Conservation (phyloP, 2,888 invertebrate genomes). For the Andrena hattorfiana region DNA sequence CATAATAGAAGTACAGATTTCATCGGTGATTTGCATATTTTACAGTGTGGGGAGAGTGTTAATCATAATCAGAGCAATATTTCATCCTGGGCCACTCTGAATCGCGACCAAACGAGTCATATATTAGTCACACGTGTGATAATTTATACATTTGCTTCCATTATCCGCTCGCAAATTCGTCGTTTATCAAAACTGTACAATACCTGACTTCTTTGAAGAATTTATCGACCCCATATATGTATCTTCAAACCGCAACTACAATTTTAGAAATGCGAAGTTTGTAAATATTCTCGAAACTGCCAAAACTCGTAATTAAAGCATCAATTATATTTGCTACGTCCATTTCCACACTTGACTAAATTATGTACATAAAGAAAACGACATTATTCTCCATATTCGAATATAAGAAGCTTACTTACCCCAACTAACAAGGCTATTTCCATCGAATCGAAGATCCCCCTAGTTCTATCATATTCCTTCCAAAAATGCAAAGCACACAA, state of each 20-base stretch:
- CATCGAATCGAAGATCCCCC: too few species aligned
- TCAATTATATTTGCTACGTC: too few species aligned
- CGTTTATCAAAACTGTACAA: slow-evolving; percentile 9
- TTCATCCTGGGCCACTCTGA: background rate
- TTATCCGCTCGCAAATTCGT: slow-evolving; percentile 15
- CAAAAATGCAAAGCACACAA: too few species aligned
- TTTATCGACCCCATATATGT: slow-evolving; percentile 2
- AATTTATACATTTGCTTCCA: slow-evolving; percentile 26
- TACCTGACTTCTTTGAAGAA: background rate
- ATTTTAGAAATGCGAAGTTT: background rate
- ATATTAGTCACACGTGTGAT: background rate
- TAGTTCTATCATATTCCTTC: too few species aligned
- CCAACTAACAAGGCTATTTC: too few species aligned
- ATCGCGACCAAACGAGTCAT: slow-evolving; percentile 2
- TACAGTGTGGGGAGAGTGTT: background rate
- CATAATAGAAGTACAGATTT: slow-evolving; percentile 28
- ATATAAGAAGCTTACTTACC: too few species aligned
- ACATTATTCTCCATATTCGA: too few species aligned
- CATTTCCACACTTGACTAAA: too few species aligned
- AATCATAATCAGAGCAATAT: slow-evolving; percentile 33
- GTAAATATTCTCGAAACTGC: background rate
- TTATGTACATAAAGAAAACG: too few species aligned
- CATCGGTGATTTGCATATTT: slow-evolving; percentile 8
- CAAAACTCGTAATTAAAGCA: background rate
- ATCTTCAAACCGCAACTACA: background rate